Evolutionary conservation across 1,140 invertebrate species (phyloP).

Genomic region (Cydia fagiglandana): DNA sequence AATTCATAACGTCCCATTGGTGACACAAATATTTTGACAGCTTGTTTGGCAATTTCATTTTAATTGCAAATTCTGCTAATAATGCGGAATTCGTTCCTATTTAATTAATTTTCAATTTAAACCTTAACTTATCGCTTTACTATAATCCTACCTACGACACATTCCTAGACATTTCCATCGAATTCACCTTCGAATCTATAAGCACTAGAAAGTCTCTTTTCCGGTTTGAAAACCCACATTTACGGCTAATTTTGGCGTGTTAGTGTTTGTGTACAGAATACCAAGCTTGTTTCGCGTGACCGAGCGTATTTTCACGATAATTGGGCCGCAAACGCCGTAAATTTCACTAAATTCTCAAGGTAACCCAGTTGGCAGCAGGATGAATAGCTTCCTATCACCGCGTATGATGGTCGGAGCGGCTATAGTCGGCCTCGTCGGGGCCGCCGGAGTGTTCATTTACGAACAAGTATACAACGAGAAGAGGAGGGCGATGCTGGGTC

Average conservation of each 20-base stretch:
- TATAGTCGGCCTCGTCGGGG: conserved; percentile 82
- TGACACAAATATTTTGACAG: conserved; percentile 31
- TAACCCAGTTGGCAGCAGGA: conserved; percentile 34
- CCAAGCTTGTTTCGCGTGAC: neutral
- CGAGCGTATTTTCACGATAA: neutral
- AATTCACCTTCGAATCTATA: neutral
- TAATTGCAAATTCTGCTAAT: conserved; percentile 26
- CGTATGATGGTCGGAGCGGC: conserved; percentile 77
- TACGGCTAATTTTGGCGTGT: neutral
- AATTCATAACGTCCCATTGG: neutral
- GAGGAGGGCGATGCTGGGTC: conserved; percentile 75
- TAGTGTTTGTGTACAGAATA: conserved; percentile 18
- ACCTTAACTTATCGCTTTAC: neutral
- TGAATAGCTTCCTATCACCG: conserved; percentile 55
- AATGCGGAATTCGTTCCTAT: neutral
- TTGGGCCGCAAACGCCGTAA: neutral
- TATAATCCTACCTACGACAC: neutral
- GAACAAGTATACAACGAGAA: conserved; percentile 82
- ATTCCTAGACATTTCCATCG: neutral
- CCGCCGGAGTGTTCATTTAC: conserved; percentile 82
- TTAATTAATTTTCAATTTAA: conserved; percentile 9
- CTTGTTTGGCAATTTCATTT: conserved; percentile 11
- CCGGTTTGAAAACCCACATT: neutral
- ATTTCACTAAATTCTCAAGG: neutral
- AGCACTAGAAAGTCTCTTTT: neutral